These are phyloP conservation scores for Brachionus calyciflorus DNA, from an alignment of 1,140 invertebrate genomes.

Conservation along the genomic window DNA sequence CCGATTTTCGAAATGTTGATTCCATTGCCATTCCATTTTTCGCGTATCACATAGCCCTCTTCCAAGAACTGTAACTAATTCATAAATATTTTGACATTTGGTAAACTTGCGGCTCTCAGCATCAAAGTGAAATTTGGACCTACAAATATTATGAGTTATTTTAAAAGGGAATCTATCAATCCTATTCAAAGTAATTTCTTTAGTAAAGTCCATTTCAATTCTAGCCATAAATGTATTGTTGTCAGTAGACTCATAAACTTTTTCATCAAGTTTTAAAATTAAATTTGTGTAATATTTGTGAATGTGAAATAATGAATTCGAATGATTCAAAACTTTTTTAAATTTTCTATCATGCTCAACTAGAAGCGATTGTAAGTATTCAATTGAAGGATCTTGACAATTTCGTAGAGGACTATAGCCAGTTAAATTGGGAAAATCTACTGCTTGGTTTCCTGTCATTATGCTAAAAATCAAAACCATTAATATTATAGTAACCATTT, in stretches of 20 bases:
- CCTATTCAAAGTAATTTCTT: not conserved
- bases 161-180: conserved; percentile 1
- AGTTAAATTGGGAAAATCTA: no score
- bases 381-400: not conserved
- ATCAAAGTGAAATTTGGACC: not conserved
- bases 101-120: not conserved
- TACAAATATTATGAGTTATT: not conserved
- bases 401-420: not conserved
- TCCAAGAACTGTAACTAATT: not conserved
- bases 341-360: not conserved
- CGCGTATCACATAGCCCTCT: not conserved
- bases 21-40: conserved; percentile 41
- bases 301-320: not conserved
- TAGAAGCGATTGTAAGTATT: not conserved
- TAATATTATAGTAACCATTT: no score
- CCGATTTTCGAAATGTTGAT: not conserved
- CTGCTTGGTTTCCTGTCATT: no score
- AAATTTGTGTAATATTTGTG: conserved; percentile 4
- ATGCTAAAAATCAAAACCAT: no score
- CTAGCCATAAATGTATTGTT: not conserved
- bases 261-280: not conserved
- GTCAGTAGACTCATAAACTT: not conserved
- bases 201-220: not conserved
- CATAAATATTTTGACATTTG: not conserved
- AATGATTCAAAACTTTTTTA: not conserved